A percentile compares a stretch with the other conserved stretches of the same genome.
Conservation (phyloP, 2,113 vertebrate species). For the Odontesthes bonariensis region DNA sequence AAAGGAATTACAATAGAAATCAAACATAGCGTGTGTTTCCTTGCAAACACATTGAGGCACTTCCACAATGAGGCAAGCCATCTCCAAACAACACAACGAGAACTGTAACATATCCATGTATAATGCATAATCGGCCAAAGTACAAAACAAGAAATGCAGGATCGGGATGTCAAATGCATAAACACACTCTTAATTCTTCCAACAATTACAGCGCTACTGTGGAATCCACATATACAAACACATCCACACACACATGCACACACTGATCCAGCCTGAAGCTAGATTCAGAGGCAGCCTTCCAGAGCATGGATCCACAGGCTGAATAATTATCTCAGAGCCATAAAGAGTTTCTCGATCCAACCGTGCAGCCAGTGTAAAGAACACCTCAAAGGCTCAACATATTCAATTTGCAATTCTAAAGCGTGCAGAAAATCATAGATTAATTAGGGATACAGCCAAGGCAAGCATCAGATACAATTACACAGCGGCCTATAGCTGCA, state of each 20-base stretch:
- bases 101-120: constrained; percentile 20
- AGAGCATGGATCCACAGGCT: constrained; percentile 56
- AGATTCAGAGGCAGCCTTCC: constrained; percentile 60
- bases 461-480: constrained; percentile 55
- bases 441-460: constrained; percentile 61
- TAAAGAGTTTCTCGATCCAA: constrained; percentile 60
- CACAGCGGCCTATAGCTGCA: constrained; percentile 27
- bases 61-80: background rate
- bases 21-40: background rate
- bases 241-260: constrained; percentile 39
- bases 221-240: constrained; percentile 19
- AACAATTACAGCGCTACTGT: constrained; percentile 24
- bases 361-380: constrained; percentile 55
- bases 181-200: constrained; percentile 3
- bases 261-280: constrained; percentile 36
- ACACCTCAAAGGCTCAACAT: constrained; percentile 65
- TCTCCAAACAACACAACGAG: constrained; percentile 3
- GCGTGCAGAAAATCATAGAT: constrained; percentile 71
- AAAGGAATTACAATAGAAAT: constrained; percentile 31
- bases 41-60: background rate
- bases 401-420: constrained; percentile 68
- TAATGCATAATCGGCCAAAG: constrained; percentile 18
- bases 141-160: constrained; percentile 12
- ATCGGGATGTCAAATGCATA: constrained; percentile 49
- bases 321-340: constrained; percentile 71